Evolutionary conservation across 2,113 vertebrate genomes (phyloP).

Genomic region (Agapornis roseicollis): DNA sequence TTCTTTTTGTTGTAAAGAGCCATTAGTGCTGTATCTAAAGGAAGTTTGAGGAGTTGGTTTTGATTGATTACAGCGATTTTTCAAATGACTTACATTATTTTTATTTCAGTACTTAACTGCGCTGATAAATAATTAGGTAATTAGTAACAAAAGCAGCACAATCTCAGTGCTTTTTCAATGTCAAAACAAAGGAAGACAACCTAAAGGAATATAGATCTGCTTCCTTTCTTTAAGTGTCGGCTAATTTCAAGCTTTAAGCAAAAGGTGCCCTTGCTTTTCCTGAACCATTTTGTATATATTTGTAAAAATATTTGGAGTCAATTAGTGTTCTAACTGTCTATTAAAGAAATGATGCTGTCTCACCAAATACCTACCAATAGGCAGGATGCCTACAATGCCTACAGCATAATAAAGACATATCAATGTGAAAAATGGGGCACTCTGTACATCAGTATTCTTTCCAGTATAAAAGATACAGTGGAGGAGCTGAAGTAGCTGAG

Average conservation of each 20-base stretch:
- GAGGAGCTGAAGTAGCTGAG: background rate
- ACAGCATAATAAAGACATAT: background rate
- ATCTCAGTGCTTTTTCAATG: conserved; percentile 33
- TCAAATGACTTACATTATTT: conserved; percentile 8
- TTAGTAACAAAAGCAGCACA: conserved; percentile 26
- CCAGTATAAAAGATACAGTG: background rate
- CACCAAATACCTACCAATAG: background rate
- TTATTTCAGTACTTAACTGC: conserved; percentile 32
- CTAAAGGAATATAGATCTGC: background rate
- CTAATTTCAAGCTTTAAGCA: background rate
- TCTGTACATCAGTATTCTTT: background rate
- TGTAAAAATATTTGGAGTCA: conserved; percentile 28
- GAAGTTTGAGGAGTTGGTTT: background rate
- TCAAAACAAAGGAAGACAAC: conserved; percentile 40
- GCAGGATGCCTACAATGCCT: background rate
- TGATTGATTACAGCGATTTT: conserved; percentile 25
- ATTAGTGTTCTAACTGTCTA: background rate
- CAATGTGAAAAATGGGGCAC: background rate
- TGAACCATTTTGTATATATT: too few relatives aligned
- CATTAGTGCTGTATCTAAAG: background rate
- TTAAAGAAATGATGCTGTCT: background rate
- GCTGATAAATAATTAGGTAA: conserved; percentile 56
- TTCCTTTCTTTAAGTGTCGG: background rate
- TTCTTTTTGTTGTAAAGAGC: conserved; percentile 27
- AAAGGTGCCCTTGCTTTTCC: background rate